phyloP scores from a whole-genome alignment of 1,140 invertebrate genomes.

The Philotrypesis tridentata region DNA sequence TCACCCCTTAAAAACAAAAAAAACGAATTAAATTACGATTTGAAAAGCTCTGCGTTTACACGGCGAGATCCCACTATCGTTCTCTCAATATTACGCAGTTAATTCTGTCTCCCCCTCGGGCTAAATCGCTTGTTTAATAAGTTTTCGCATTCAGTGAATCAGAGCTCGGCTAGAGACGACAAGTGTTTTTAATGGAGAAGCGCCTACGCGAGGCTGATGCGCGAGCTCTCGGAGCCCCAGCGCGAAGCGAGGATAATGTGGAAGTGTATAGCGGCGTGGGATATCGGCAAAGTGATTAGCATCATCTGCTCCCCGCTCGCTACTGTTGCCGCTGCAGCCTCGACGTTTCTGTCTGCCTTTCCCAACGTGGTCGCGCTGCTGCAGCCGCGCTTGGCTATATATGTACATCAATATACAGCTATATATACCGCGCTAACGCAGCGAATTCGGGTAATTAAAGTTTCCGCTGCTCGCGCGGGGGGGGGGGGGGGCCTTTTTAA shows the following conservation, averaged over 20 bases:
- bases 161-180: not conserved
- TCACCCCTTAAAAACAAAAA: too few species aligned
- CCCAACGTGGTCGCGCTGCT: not conserved
- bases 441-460: not conserved
- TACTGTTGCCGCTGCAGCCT: not conserved
- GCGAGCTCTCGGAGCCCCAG: not conserved
- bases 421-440: not conserved
- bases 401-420: not conserved
- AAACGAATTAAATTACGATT: too few species aligned
- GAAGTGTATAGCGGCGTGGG: not conserved
- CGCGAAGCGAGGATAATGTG: not conserved
- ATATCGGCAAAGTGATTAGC: slow-evolving; percentile 11
- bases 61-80: too few species aligned
- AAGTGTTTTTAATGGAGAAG: not conserved
- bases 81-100: too few species aligned
- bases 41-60: too few species aligned
- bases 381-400: not conserved
- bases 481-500: not conserved
- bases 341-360: not conserved
- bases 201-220: not conserved
- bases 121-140: not conserved
- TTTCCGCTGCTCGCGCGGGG: not conserved
- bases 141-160: not conserved
- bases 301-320: not conserved
- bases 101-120: too few species aligned